Evolutionary conservation across 2,797 vertebrate genomes (phyloP).

Genomic region (Otus scops): DNA sequence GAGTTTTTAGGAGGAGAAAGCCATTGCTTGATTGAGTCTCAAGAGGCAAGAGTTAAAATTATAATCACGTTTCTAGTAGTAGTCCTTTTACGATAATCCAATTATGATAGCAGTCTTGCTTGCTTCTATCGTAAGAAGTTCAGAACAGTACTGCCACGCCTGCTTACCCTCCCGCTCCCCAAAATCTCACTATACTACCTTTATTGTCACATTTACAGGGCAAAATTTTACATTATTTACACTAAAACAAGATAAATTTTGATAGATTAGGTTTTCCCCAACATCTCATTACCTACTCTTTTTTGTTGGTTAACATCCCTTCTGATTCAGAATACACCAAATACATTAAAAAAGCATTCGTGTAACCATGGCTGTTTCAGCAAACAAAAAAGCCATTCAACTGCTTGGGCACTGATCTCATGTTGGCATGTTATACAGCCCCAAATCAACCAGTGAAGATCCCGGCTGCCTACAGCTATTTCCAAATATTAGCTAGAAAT

Average conservation of each 20-base stretch:
- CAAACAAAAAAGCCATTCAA: constrained; percentile 47
- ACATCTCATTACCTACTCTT: not conserved
- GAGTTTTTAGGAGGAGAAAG: not conserved
- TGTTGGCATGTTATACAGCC: not conserved
- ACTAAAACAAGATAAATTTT: not conserved
- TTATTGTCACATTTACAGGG: not conserved
- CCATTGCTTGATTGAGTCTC: not conserved
- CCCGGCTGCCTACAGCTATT: constrained; percentile 11
- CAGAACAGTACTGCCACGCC: not conserved
- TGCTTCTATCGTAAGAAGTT: too few relatives aligned
- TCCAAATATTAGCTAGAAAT: not conserved
- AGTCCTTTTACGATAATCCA: not conserved
- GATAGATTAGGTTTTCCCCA: not conserved
- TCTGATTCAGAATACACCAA: not conserved
- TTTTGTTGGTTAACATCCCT: not conserved
- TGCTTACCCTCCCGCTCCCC: not conserved
- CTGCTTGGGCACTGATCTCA: not conserved
- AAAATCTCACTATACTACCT: not conserved
- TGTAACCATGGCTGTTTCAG: not conserved
- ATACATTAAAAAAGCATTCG: not conserved
- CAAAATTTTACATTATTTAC: not conserved
- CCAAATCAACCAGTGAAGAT: not conserved
- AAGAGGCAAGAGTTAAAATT: not conserved
- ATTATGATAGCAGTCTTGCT: not conserved
- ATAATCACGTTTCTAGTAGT: not conserved